Percentiles rank a stretch among this genome's conserved stretches.
These are phyloP conservation scores for Uria aalge DNA, from an alignment of 2,113 vertebrate genomes.

Conservation along the genomic window DNA sequence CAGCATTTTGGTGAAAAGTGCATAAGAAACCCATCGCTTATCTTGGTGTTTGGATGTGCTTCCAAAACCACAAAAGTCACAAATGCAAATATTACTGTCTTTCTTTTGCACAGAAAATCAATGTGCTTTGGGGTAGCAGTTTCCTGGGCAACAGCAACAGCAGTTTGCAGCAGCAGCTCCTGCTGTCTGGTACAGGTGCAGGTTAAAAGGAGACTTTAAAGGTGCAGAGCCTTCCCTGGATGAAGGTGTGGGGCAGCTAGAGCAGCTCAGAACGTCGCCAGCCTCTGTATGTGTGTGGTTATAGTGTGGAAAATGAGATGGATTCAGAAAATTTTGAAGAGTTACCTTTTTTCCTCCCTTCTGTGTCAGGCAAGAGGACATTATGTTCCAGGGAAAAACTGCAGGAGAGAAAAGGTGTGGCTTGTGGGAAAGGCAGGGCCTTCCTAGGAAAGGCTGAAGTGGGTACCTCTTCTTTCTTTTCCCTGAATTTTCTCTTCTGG, in stretches of 20 bases:
- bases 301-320: background rate
- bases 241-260: background rate
- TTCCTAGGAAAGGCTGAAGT: background rate
- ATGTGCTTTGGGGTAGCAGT: background rate
- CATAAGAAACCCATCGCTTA: background rate
- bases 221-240: background rate
- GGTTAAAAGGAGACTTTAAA: background rate
- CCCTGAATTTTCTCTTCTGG: background rate
- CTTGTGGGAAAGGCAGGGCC: background rate
- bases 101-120: background rate
- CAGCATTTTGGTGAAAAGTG: background rate
- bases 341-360: fast-evolving
- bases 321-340: background rate
- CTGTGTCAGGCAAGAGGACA: background rate
- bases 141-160: background rate
- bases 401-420: background rate
- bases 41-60: background rate
- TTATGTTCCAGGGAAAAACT: background rate
- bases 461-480: background rate
- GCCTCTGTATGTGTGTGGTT: background rate
- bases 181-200: background rate
- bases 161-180: background rate
- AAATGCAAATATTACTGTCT: background rate
- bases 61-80: background rate
- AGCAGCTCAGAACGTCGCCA: background rate